Evolutionary conservation across 2,113 vertebrate species (phyloP).

Genomic region (Eolophus roseicapilla): DNA sequence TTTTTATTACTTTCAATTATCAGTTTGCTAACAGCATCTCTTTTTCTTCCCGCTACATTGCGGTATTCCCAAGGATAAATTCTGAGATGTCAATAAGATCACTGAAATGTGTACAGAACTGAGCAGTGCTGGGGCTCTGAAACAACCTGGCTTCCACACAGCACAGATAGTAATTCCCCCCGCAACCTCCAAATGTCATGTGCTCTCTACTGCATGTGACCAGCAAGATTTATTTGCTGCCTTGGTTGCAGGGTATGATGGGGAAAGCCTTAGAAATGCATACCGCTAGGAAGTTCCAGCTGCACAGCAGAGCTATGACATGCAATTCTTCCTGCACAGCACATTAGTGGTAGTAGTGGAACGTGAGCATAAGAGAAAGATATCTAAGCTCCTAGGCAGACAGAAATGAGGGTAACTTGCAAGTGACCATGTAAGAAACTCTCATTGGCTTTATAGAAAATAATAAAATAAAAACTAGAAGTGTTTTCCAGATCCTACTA

Average conservation of each 20-base stretch:
- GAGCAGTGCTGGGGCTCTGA: neutral
- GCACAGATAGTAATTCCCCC: neutral
- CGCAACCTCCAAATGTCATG: neutral
- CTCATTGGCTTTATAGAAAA: neutral
- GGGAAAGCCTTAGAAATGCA: neutral
- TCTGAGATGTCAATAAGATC: neutral
- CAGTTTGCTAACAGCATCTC: conserved; percentile 39
- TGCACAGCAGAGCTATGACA: neutral
- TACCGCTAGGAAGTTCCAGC: conserved; percentile 9
- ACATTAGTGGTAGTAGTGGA: neutral
- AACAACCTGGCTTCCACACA: neutral
- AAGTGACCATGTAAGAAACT: neutral
- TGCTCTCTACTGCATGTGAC: neutral
- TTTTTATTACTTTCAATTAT: conserved; percentile 66
- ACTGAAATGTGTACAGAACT: neutral
- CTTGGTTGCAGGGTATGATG: neutral
- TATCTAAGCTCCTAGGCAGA: neutral
- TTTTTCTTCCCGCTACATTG: conserved; percentile 15
- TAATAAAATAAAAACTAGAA: neutral
- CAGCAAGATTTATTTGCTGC: neutral
- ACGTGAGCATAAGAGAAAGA: neutral
- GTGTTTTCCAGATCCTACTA: neutral
- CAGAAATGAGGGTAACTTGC: neutral
- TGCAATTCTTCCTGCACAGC: neutral
- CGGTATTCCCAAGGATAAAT: conserved; percentile 20